A percentile compares a stretch with the other conserved stretches of the same genome.
Evolutionary conservation across 1,140 invertebrate species (phyloP).

Genomic region (Trichogramma pretiosum): DNA sequence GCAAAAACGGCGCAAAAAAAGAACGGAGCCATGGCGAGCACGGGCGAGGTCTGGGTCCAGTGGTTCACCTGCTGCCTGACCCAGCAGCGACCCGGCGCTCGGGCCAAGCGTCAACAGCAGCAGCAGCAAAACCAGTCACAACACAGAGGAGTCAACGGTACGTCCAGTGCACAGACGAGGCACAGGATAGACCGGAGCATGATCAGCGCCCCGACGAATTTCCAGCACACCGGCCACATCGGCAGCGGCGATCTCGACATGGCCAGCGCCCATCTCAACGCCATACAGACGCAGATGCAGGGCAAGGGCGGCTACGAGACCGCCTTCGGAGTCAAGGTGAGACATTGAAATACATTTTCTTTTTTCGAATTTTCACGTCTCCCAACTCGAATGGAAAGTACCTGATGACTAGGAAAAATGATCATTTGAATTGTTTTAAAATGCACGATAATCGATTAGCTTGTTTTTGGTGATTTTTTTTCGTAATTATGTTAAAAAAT

Average conservation of each 20-base stretch:
- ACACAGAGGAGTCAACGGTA: too few relatives aligned
- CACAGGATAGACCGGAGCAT: conserved; percentile 81
- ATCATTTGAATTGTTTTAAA: too few relatives aligned
- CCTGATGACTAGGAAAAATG: too few relatives aligned
- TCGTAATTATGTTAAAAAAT: too few relatives aligned
- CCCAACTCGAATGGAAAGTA: too few relatives aligned
- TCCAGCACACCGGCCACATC: conserved; percentile 84
- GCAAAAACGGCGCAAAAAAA: conserved; percentile 12
- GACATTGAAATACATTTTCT: too few relatives aligned
- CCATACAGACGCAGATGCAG: conserved; percentile 78
- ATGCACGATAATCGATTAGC: too few relatives aligned
- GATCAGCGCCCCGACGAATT: conserved; percentile 87
- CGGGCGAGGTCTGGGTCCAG: conserved; percentile 72
- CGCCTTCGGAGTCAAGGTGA: conserved; percentile 51
- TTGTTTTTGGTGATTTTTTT: too few relatives aligned
- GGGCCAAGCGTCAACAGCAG: conserved; percentile 54
- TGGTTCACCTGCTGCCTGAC: conserved; percentile 78
- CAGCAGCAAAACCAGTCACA: conserved; percentile 39
- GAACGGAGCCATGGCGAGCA: conserved; percentile 51
- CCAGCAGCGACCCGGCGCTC: conserved; percentile 55
- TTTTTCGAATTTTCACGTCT: neutral
- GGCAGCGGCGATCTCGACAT: conserved; percentile 78
- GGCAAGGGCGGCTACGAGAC: conserved; percentile 80
- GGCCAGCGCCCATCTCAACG: conserved; percentile 61
- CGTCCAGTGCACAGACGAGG: conserved; percentile 27